Percentiles rank a stretch among this genome's conserved stretches.
phyloP scores from a whole-genome alignment of 2,797 vertebrate species.

The Chromis chromis region DNA sequence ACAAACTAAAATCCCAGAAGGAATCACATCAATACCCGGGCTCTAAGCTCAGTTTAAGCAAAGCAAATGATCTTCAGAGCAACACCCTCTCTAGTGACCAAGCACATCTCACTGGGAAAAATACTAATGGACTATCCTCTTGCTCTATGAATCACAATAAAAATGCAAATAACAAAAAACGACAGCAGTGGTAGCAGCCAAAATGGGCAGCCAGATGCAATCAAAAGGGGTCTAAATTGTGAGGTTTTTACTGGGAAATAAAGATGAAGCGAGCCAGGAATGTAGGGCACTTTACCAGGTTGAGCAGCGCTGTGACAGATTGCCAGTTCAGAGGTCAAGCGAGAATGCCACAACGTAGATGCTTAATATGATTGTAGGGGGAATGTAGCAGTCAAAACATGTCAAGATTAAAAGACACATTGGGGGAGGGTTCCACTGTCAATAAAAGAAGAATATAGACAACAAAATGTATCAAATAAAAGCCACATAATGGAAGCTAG shows the following conservation, averaged over 20 bases:
- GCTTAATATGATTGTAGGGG: slow-evolving; percentile 40
- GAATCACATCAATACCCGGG: slow-evolving; percentile 35
- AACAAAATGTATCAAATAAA: background rate
- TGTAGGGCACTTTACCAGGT: slow-evolving; percentile 52
- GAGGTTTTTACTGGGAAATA: slow-evolving; percentile 31
- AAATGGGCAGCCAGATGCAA: slow-evolving; percentile 30
- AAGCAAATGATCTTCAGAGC: slow-evolving; percentile 50
- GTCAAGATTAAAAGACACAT: slow-evolving; percentile 41
- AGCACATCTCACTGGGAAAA: slow-evolving; percentile 21
- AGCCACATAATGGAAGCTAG: background rate
- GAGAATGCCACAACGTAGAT: slow-evolving; percentile 37
- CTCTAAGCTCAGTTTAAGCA: slow-evolving; percentile 50
- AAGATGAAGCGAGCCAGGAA: slow-evolving; percentile 38
- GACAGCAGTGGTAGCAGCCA: background rate
- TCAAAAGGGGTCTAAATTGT: slow-evolving; percentile 4
- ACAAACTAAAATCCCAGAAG: slow-evolving; percentile 26
- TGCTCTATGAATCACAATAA: slow-evolving; percentile 34
- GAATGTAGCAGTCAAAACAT: slow-evolving; percentile 45
- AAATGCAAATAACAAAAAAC: slow-evolving; percentile 13
- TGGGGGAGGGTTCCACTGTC: slow-evolving; percentile 4
- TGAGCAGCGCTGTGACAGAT: slow-evolving; percentile 62
- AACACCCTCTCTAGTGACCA: slow-evolving; percentile 37
- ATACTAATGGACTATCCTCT: slow-evolving; percentile 43
- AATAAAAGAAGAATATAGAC: background rate
- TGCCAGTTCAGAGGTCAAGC: slow-evolving; percentile 54